Evolutionary conservation across 1,140 invertebrate species (phyloP).

Genomic region (Pseudomyrmex pallidus): DNA sequence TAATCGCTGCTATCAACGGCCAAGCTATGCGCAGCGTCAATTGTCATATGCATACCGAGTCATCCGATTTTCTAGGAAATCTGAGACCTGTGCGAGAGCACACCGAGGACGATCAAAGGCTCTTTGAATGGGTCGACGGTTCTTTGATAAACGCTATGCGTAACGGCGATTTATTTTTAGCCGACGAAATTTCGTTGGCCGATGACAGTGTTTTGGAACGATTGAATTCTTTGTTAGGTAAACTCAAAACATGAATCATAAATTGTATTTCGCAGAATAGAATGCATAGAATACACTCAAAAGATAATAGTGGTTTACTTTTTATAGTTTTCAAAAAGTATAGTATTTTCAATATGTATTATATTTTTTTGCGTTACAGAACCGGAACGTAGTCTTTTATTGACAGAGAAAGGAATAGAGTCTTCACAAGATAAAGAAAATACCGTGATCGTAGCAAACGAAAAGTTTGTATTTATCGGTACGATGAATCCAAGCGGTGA

Average conservation of each 20-base stretch:
- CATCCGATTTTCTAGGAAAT: conserved; percentile 98
- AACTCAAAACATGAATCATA: not conserved
- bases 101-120: conserved; percentile 85
- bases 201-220: conserved; percentile 99
- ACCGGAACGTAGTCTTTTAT: conserved; percentile 94
- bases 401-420: conserved; percentile 93
- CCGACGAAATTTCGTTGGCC: conserved; percentile 99
- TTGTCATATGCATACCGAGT: conserved; percentile 99
- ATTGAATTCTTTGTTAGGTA: conserved; percentile 95
- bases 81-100: conserved; percentile 94
- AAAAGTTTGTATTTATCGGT: conserved; percentile 96
- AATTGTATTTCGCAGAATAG: not conserved
- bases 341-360: not conserved
- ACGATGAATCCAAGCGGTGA: conserved; percentile 99
- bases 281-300: not conserved
- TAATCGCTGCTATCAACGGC: conserved; percentile 90
- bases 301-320: too few species aligned
- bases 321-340: too few species aligned
- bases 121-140: conserved; percentile 99
- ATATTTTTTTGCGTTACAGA: conserved; percentile 86
- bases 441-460: conserved; percentile 89
- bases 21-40: conserved; percentile 92
- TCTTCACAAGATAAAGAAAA: conserved; percentile 82
- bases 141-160: conserved; percentile 97
- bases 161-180: conserved; percentile 94